phyloP scores from a whole-genome alignment of 2,113 vertebrate species.

The Mesembrinibis cayennensis region DNA sequence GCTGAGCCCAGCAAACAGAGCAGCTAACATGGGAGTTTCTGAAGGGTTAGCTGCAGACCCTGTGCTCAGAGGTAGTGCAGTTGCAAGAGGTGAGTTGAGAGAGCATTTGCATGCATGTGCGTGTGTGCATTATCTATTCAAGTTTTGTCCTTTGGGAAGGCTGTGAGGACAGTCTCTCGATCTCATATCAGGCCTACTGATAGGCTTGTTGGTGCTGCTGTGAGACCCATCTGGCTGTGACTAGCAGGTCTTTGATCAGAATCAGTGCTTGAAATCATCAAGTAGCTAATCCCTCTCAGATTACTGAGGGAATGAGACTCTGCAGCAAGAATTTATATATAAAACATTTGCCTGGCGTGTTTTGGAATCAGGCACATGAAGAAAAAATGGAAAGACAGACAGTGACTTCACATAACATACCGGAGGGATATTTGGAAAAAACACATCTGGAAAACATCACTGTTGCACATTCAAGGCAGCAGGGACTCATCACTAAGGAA shows the following conservation, averaged over 20 bases:
- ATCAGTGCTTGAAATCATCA: constrained; percentile 40
- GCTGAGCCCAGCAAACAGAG: constrained; percentile 50
- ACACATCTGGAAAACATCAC: not conserved
- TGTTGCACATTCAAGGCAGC: not conserved
- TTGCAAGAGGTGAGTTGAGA: not conserved
- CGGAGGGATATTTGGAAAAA: not conserved
- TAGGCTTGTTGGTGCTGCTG: not conserved
- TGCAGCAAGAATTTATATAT: not conserved
- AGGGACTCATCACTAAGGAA: not conserved
- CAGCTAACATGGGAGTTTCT: constrained; percentile 23
- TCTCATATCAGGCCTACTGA: not conserved
- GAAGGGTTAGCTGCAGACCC: not conserved
- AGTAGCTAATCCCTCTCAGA: constrained; percentile 40
- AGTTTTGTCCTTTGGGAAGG: not conserved
- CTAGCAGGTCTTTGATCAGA: constrained; percentile 43
- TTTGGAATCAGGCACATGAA: not conserved
- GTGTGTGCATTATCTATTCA: not conserved
- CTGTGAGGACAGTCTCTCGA: not conserved
- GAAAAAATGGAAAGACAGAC: not conserved
- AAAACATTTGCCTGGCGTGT: not conserved
- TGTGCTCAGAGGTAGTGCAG: not conserved
- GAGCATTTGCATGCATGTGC: not conserved
- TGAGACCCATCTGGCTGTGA: constrained; percentile 24
- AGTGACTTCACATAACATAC: not conserved
- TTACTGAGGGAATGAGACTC: constrained; percentile 11